phyloP scores from a whole-genome alignment of 2,113 vertebrate species.

The Fukomys damarensis region DNA sequence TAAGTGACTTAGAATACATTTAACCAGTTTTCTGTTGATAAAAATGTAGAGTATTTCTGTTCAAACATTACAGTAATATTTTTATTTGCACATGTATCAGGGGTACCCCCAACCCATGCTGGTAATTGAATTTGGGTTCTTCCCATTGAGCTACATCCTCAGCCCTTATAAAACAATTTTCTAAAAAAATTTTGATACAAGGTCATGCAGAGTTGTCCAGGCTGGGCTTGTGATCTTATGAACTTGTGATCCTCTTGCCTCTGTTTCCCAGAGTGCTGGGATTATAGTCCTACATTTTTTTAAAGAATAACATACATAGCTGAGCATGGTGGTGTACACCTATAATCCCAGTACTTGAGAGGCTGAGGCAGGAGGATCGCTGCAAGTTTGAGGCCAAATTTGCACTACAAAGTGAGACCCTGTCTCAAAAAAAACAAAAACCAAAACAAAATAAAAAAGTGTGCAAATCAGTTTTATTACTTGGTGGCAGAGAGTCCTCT shows the following conservation, averaged over 20 bases:
- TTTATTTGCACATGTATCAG: background rate
- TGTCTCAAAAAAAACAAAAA: too few relatives aligned
- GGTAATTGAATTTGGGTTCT: background rate
- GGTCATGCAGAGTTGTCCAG: background rate
- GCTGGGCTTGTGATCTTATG: background rate
- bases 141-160: background rate
- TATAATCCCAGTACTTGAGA: too few relatives aligned
- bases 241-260: background rate
- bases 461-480: background rate
- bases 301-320: background rate
- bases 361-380: too few relatives aligned
- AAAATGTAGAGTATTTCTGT: background rate
- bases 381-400: too few relatives aligned
- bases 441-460: background rate
- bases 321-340: too few relatives aligned
- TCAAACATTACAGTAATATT: background rate
- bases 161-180: background rate
- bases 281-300: background rate
- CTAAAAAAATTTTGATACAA: background rate
- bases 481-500: background rate
- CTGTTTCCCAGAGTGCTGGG: background rate
- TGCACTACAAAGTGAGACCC: too few relatives aligned
- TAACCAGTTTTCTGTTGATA: slow-evolving; percentile 22
- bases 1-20: background rate
- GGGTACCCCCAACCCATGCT: background rate